Conservation (phyloP, 1,140 invertebrate species). For the Trichonephila clavata region DNA sequence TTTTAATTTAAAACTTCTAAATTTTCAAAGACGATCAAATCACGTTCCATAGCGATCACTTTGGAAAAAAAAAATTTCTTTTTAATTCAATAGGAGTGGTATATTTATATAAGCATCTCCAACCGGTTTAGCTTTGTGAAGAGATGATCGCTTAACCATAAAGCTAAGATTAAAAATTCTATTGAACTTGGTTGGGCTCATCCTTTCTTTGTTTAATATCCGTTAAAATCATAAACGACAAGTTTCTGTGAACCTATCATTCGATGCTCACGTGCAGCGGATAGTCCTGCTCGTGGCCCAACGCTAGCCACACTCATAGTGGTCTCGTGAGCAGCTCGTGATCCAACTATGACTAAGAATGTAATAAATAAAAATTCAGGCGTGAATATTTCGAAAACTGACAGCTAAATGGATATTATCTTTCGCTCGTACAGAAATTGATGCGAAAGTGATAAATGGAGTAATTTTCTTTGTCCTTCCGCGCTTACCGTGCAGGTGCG, state of each 20-base stretch:
- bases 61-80: too few relatives aligned
- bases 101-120: not conserved
- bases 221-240: not conserved
- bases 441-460: conserved; percentile 7
- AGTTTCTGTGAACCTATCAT: conserved; percentile 4
- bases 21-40: too few relatives aligned
- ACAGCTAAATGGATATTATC: not conserved
- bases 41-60: too few relatives aligned
- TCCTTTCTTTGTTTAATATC: not conserved
- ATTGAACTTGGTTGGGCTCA: not conserved
- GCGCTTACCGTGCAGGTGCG: not conserved
- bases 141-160: not conserved
- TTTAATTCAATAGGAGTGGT: too few relatives aligned
- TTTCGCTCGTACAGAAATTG: not conserved
- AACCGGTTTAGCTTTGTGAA: not conserved
- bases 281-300: not conserved
- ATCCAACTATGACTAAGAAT: not conserved
- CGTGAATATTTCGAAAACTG: conserved; percentile 14
- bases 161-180: not conserved
- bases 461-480: not conserved
- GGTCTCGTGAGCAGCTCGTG: not conserved
- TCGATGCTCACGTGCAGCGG: not conserved
- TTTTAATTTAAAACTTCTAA: too few relatives aligned
- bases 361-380: not conserved
- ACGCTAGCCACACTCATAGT: not conserved